Base-by-base conservation (phyloP, 2,888 invertebrate species). In the Archaeoteleia sp. region DNA sequence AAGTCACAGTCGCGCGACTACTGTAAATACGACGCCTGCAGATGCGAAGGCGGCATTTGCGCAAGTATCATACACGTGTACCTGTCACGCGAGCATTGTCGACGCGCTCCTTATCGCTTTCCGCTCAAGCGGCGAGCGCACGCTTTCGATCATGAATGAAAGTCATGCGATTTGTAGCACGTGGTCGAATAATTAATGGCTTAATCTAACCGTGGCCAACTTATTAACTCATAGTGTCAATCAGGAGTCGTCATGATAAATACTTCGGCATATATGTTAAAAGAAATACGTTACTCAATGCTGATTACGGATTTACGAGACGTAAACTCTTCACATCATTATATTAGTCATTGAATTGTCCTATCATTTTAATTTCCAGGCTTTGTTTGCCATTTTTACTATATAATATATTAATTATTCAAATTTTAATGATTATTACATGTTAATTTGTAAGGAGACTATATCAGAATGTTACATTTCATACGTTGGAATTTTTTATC, bases 51-150 rank as follows among this genome's bases (percentile, higher is more conserved):
- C 58, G 58, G 63, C 57, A 48, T 67, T 67, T 65, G 57, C 61
- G 70, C 67, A 65, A 70, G 67, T 61, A 57, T 13, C 49, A 32
- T 51, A 70, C 70, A 70, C 70, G 67, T 68, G 71, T 67, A 71
- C 54, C 67, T 71, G 71, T 68, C 71, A 68, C 65, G 71, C 65
- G 53, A 63, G 62, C 42, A 58, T 67, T 67, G 66, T 67, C 51
- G 67, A 54, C 61, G 55, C 29, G 55, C 20, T 48, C 45, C 55
- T 70, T 63, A 67, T 70, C 51, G 43, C 46, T 48, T 63, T 67
- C 54, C 53, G 48, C 14, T 55, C 25, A 43, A n/a, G 49, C 48
- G 40, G 35, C 34, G 32, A 42, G 39, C 37, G 46, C 46, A 46
- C 45, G 32, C 60, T 60, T 63, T 57, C 54, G 42, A 61, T 62